Evolutionary conservation across 2,888 invertebrate species (phyloP).

Genomic region (Baccha elongata): DNA sequence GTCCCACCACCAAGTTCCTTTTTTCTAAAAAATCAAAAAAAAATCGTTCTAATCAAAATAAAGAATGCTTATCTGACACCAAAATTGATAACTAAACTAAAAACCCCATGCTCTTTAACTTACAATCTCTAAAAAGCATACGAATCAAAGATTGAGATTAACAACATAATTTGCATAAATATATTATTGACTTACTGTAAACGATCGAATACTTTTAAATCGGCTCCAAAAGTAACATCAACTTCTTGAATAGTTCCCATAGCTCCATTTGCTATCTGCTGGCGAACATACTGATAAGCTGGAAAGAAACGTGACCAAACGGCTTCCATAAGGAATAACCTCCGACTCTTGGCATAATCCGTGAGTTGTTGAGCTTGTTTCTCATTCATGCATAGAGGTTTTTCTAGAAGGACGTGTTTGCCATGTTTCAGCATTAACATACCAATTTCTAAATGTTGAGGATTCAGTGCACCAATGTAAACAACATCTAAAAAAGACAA

Average conservation of each 20-base stretch:
- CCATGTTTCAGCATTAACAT: conserved; percentile 90
- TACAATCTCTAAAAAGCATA: too few species aligned
- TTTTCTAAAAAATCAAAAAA: conserved; percentile 82
- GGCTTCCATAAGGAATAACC: conserved; percentile 93
- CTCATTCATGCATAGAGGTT: conserved; percentile 91
- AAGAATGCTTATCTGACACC: too few species aligned
- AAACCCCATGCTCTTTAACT: too few species aligned
- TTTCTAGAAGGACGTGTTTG: conserved; percentile 95
- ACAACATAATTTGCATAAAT: too few species aligned
- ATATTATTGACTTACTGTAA: conserved; percentile 79
- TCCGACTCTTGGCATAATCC: conserved; percentile 87
- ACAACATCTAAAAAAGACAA: conserved; percentile 87
- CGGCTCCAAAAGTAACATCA: conserved; percentile 87
- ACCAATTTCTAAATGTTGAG: conserved; percentile 88
- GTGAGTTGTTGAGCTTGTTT: conserved; percentile 89
- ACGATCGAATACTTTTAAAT: conserved; percentile 84
- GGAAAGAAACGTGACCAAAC: conserved; percentile 95
- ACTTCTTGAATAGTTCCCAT: conserved; percentile 89
- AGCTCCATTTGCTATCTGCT: conserved; percentile 86
- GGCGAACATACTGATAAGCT: conserved; percentile 87
- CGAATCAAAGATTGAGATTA: too few species aligned
- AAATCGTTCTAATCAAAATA: too few species aligned
- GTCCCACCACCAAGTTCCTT: conserved; percentile 91
- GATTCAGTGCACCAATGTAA: conserved; percentile 91
- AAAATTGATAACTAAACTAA: too few species aligned